These are phyloP conservation scores for Gallinago solitaria DNA, from an alignment of 2,797 vertebrate species.

Conservation along the genomic window DNA sequence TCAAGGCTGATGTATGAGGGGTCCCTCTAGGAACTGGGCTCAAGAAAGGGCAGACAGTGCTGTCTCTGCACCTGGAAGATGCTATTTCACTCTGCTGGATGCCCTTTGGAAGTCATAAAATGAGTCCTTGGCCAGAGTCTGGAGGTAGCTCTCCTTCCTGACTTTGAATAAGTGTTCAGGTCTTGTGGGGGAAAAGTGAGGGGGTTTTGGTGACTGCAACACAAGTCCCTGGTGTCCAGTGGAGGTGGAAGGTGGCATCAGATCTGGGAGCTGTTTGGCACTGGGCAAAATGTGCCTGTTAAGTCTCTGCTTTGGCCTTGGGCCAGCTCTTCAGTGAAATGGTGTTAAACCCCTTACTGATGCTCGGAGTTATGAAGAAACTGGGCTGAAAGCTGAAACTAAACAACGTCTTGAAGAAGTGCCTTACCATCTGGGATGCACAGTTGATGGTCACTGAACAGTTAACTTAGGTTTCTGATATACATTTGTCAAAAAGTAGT, in stretches of 20 bases:
- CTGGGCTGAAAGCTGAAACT: neutral
- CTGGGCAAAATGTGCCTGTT: neutral
- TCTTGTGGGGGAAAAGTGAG: neutral
- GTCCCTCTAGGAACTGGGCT: fast-evolving
- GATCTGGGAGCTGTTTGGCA: fast-evolving
- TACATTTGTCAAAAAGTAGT: neutral
- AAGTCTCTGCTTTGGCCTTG: neutral
- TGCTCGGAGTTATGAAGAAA: neutral
- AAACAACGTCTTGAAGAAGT: fast-evolving
- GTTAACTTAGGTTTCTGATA: neutral
- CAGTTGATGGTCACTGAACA: neutral
- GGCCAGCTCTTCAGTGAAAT: neutral
- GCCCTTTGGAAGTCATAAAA: fast-evolving
- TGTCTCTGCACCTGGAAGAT: neutral
- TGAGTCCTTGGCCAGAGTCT: neutral
- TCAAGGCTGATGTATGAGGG: neutral
- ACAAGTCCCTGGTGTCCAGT: neutral
- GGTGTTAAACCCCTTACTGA: neutral
- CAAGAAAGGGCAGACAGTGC: fast-evolving
- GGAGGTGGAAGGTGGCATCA: neutral
- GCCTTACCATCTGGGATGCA: neutral
- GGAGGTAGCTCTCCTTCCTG: neutral
- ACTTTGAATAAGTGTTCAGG: neutral
- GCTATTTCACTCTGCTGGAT: fast-evolving
- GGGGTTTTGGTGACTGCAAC: neutral